Conservation (phyloP, 2,797 vertebrate genomes). For the Mastacembelus armatus region DNA sequence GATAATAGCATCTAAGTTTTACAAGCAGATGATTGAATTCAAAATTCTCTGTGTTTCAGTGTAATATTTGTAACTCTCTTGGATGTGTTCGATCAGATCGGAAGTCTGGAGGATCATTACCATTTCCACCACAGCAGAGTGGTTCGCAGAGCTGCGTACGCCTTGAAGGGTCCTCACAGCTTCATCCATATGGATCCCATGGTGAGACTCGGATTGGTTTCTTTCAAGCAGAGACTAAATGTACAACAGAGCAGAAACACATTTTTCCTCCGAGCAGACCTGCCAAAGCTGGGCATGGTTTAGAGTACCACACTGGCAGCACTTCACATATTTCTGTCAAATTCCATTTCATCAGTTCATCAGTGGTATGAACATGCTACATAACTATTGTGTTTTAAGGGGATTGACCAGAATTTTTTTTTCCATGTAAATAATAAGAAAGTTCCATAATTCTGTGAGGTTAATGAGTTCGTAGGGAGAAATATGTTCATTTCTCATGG, state of each 20-base stretch:
- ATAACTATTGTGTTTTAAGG: not conserved
- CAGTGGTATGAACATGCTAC: not conserved
- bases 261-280: not conserved
- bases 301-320: constrained; percentile 2
- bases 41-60: not conserved
- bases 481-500: not conserved
- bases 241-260: not conserved
- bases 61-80: not conserved
- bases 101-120: constrained; percentile 90
- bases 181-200: constrained; percentile 94
- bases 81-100: constrained; percentile 84
- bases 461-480: not conserved
- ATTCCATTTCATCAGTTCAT: not conserved
- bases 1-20: not conserved
- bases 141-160: constrained; percentile 86
- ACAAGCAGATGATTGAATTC: not conserved
- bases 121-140: constrained; percentile 94
- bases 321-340: constrained; percentile 17
- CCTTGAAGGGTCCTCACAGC: constrained; percentile 87
- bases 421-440: not conserved
- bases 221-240: not conserved
- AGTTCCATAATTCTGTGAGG: not conserved
- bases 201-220: constrained; percentile 74
- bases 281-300: not conserved
- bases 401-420: not conserved